Base-by-base conservation (phyloP, 2,113 vertebrate species). In the Saguinus midas region DNA sequence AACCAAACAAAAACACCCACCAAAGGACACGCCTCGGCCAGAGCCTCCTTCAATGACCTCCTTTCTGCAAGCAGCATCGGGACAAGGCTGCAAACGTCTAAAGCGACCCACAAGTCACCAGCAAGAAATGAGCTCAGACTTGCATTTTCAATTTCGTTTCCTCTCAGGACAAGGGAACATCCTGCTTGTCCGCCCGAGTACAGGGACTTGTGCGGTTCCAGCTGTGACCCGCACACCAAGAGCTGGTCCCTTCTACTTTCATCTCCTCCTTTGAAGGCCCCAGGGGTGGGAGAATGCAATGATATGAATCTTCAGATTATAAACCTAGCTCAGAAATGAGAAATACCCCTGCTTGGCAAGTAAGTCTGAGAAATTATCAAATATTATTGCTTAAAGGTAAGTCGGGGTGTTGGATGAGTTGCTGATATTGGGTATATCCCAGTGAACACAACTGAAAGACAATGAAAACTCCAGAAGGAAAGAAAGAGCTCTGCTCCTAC, bases 1-100 rank as follows among this genome's bases (percentile, higher is more conserved):
- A 95, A 86, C 20, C 0, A 76, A 95, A 97, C 84, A 93, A 97
- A 96, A 97, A 86, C 96, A 14, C 96, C 96, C 94, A 97, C 97
- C 72, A 75, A 78, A 79, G 73, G 84, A 66, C 96, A 66, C 57
- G 90, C 94, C 76, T 96, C 17, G 37, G 70, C 76, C 43, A 5
- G 5, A 43, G 45, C 35, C 92, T 83, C 92, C 48, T 75, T 92
- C 97, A 79, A 52, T 90, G 95, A 82, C 48, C 45, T 87, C 88
- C 82, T 96, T 97, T 97, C 92, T 96, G 88, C 40, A 68, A 0
- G 1, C 5, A 35, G 87, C 57, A 5, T 3, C 27, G 70, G 76
- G 61, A 72, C 23, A 58, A 48, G 43, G 50, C 0, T 14, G 50
- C 64, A 72, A 66, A 50, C 45, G 68, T 73, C 75, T 70, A 40